Conservation (phyloP, 2,113 vertebrate species). For the Daubentonia madagascariensis region DNA sequence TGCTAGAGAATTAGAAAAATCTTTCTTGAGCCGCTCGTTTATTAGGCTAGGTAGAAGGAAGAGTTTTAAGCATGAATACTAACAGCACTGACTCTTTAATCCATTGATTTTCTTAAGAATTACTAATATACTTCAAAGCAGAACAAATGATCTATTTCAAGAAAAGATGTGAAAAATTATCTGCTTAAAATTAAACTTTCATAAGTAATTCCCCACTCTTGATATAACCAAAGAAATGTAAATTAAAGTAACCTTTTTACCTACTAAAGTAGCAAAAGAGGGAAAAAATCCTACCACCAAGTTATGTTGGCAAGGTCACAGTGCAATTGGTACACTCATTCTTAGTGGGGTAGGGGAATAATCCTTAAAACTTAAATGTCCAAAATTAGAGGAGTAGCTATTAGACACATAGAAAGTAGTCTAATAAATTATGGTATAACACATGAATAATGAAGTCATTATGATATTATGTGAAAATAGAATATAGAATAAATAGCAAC, state of each 20-base stretch:
- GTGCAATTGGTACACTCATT: not conserved
- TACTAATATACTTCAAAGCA: not conserved
- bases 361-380: not conserved
- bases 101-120: not conserved
- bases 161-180: not conserved
- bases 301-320: conserved; percentile 4
- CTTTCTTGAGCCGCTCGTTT: not conserved
- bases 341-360: not conserved
- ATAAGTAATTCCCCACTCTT: not conserved
- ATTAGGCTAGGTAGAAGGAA: not conserved
- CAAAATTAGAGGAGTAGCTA: not conserved
- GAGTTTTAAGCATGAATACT: not conserved
- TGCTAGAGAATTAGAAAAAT: conserved; percentile 16
- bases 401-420: not conserved
- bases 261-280: not conserved
- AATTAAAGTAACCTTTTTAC: not conserved
- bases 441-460: not conserved
- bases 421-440: not conserved
- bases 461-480: not conserved
- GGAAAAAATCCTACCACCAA: not conserved
- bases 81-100: not conserved
- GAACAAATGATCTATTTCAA: conserved; percentile 22
- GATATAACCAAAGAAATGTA: conserved; percentile 24
- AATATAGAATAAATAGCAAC: conserved; percentile 22
- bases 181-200: conserved; percentile 42